Base-by-base conservation (phyloP, 1,140 invertebrate species). In the Plectrocnemia conspersa region DNA sequence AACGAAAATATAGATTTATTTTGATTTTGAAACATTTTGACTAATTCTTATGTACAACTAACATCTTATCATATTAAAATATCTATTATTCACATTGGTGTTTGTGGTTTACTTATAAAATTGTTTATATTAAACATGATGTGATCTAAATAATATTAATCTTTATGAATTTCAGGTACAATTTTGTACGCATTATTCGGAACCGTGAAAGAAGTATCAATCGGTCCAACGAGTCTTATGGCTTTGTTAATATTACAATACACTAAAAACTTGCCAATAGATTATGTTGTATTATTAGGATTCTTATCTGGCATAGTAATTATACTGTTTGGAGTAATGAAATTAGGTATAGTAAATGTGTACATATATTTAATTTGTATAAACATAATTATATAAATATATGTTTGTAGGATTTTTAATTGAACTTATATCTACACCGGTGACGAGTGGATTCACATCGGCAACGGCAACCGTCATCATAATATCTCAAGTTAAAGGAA, bases 391-490 rank as follows among this genome's bases (percentile, higher is more conserved):
- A n/a, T n/a, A n/a, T n/a, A n/a, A n/a, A n/a, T n/a, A n/a, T n/a
- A n/a, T 42, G 35, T 60, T 63, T 66, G 25, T 67, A 94, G 94
- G 93, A 61, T 94, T 96, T 65, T 69, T 97, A 42, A 89, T 97
- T 29, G 90, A 96, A 65, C 88, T 95, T 65, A 97, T 98, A 53
- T 95, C 93, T 0, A 76, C 88, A 40, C 88, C 93, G 5, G 91
- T 97, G 5, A 92, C 91, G 23, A 90, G 86, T 58, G 91, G 91
- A 9, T 97, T 97, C 66, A 96, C 91, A 2, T 90, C 91, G 4
- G 93, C 91, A 0, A 93, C 91, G 3, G 89, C 93, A 0, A 76
- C 97, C 13, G 94, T 93, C 25, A 95, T 97, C 56, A 84, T 89
- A 22, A 78, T 82, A n/a, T 83, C 91, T 1, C 94, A 98, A 73